Conservation (phyloP, 2,888 invertebrate species). For the Pterostichus niger region DNA sequence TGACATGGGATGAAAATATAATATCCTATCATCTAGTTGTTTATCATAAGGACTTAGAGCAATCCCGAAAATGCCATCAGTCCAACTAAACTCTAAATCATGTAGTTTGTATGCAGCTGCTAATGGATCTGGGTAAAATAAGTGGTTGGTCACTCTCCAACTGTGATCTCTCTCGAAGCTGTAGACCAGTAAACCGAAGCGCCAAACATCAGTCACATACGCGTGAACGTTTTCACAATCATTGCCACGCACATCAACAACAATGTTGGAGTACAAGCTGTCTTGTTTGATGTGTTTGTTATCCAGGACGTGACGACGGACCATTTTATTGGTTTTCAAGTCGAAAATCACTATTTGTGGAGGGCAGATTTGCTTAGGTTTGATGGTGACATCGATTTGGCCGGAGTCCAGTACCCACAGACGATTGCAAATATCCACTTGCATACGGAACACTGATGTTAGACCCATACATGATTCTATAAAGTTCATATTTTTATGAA, state of each 20-base stretch:
- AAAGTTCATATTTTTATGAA: conserved; percentile 45
- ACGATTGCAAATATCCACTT: conserved; percentile 86
- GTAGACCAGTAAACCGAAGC: conserved; percentile 82
- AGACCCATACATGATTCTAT: conserved; percentile 83
- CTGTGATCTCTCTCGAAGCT: conserved; percentile 80
- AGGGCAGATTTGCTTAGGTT: conserved; percentile 84
- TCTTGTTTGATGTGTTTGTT: conserved; percentile 83
- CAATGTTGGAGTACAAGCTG: conserved; percentile 84
- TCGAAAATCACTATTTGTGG: conserved; percentile 88
- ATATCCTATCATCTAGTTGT: conserved; percentile 79
- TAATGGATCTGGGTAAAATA: conserved; percentile 86
- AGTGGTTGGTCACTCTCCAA: conserved; percentile 85
- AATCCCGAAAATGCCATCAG: conserved; percentile 89
- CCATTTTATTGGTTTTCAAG: conserved; percentile 81
- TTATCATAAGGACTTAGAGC: conserved; percentile 82
- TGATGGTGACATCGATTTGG: conserved; percentile 84
- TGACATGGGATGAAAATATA: conserved; percentile 91
- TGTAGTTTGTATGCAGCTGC: conserved; percentile 87
- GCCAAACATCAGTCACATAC: conserved; percentile 86
- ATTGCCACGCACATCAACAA: conserved; percentile 81
- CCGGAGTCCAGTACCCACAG: conserved; percentile 92
- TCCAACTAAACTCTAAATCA: conserved; percentile 89
- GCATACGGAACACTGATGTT: conserved; percentile 88
- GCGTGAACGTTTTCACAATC: conserved; percentile 83
- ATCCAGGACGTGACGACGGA: conserved; percentile 84